Evolutionary conservation across 2,888 invertebrate species (phyloP).

Genomic region (Dicycla oo): DNA sequence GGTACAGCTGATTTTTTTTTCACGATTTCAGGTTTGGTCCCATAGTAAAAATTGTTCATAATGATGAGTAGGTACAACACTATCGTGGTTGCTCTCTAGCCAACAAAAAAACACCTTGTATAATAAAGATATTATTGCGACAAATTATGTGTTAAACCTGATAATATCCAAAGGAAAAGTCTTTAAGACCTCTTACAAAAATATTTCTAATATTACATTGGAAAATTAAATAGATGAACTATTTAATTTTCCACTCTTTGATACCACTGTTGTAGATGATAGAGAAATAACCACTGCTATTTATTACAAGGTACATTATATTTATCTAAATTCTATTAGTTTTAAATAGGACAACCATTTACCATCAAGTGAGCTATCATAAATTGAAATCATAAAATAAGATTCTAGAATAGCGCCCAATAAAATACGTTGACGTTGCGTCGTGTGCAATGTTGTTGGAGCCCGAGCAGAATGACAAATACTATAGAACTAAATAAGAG

Average conservation of each 20-base stretch:
- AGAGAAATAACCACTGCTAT: constrained; percentile 28
- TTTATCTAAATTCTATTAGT: constrained; percentile 44
- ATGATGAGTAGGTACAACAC: too few species aligned
- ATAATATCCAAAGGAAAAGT: neutral
- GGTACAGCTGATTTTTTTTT: too few species aligned
- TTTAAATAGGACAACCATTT: constrained; percentile 57
- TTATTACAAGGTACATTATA: constrained; percentile 37
- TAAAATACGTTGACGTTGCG: constrained; percentile 30
- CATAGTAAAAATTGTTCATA: too few species aligned
- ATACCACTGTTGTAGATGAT: constrained; percentile 5
- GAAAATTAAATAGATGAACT: too few species aligned
- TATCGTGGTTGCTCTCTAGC: too few species aligned
- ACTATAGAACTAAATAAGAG: constrained; percentile 22
- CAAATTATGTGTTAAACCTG: neutral
- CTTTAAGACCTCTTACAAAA: neutral
- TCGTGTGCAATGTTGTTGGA: constrained; percentile 49
- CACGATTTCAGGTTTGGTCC: too few species aligned
- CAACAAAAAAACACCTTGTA: too few species aligned
- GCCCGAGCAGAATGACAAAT: constrained; percentile 31
- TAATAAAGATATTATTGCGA: neutral
- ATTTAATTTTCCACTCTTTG: constrained; percentile 8
- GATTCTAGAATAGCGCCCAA: constrained; percentile 39
- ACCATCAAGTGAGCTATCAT: constrained; percentile 58
- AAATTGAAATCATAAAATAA: constrained; percentile 46
- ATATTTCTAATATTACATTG: neutral